A percentile compares a stretch with the other conserved stretches of the same genome.
Evolutionary conservation across 2,113 vertebrate species (phyloP).

Genomic region (Ivindomyrus marchei): DNA sequence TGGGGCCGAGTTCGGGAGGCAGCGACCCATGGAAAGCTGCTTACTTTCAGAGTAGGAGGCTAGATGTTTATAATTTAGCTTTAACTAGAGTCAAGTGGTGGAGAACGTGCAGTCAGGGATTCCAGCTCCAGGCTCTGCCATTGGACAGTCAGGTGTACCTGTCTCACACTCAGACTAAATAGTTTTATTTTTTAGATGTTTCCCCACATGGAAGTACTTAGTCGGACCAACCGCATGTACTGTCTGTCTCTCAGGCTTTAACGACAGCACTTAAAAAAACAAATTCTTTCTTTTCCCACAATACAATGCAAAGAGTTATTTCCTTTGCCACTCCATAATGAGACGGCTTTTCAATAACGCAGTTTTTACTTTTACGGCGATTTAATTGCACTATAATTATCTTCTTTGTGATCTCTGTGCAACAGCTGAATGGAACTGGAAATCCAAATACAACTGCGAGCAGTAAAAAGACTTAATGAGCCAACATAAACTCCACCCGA

Average conservation of each 20-base stretch:
- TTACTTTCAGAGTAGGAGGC: neutral
- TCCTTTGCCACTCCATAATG: neutral
- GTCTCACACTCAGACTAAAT: neutral
- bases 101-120: neutral
- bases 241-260: neutral
- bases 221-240: neutral
- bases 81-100: neutral
- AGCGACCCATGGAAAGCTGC: neutral
- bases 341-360: neutral
- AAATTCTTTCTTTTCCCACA: neutral
- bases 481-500: slow-evolving; percentile 30
- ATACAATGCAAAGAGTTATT: neutral
- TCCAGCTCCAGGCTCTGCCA: neutral
- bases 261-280: neutral
- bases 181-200: neutral
- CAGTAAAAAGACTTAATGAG: slow-evolving; percentile 20
- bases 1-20: neutral
- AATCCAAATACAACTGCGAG: neutral
- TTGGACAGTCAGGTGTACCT: neutral
- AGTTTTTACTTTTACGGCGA: neutral
- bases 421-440: neutral
- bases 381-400: neutral
- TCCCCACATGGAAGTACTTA: neutral
- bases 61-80: neutral
- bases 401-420: neutral